Percentiles rank a stretch among this genome's conserved stretches.
Conservation (phyloP, 2,797 vertebrate genomes). For the Borostomias antarcticus region DNA sequence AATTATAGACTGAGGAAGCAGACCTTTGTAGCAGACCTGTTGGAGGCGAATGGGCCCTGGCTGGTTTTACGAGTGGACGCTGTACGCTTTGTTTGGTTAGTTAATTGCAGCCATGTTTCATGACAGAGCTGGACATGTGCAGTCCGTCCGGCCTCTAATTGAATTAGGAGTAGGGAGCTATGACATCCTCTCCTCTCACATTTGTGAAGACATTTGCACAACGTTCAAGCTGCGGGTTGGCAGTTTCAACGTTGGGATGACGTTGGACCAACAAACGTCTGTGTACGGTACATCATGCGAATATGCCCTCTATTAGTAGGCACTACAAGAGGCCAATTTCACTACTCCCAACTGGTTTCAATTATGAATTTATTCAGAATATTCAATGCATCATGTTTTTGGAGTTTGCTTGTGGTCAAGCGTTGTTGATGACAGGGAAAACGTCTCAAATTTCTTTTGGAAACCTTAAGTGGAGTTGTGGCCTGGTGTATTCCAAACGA, state of each 20-base stretch:
- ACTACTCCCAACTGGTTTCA: constrained; percentile 20
- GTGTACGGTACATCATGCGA: constrained; percentile 9
- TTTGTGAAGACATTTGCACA: constrained; percentile 22
- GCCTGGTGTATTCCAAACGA: constrained; percentile 62
- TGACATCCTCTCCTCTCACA: constrained; percentile 41
- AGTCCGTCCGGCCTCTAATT: constrained; percentile 59
- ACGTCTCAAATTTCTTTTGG: constrained; percentile 41
- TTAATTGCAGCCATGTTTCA: constrained; percentile 52
- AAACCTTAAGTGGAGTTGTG: constrained; percentile 47
- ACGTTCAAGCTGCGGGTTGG: neutral
- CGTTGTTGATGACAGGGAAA: constrained; percentile 15
- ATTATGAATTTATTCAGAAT: neutral
- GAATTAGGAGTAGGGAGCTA: constrained; percentile 53
- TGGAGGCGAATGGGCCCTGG: constrained; percentile 12
- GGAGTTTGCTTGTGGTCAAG: constrained; percentile 15
- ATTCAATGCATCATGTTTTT: neutral
- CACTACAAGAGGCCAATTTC: neutral
- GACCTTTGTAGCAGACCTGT: constrained; percentile 24
- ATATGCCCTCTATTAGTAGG: neutral
- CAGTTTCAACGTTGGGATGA: neutral
- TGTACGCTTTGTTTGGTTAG: constrained; percentile 46
- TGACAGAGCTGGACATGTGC: constrained; percentile 46
- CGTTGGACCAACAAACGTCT: neutral
- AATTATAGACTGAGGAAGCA: constrained; percentile 43
- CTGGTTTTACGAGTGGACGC: constrained; percentile 20